These are phyloP conservation scores for Pocillopora meandrina DNA, from an alignment of 92 coral and sea anemone genomes.

Conservation along the genomic window DNA sequence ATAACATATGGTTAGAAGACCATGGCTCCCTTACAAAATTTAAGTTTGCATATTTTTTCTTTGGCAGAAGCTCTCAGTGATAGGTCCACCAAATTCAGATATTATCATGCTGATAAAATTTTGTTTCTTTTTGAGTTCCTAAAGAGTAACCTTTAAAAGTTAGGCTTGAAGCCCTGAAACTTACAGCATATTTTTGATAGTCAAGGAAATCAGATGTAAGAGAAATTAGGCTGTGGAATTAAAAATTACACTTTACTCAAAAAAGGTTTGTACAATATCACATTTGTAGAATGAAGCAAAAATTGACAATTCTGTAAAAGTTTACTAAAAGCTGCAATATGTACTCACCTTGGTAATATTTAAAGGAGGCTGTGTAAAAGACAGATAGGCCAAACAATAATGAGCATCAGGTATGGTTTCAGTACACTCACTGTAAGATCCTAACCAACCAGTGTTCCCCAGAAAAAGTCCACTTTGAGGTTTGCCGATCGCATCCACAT, in stretches of 20 bases:
- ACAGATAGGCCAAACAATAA: constrained; percentile 49
- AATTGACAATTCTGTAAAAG: too few species aligned
- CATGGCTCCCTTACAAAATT: neutral
- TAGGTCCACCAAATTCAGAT: too few species aligned
- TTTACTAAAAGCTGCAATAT: too few species aligned
- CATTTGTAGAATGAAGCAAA: too few species aligned
- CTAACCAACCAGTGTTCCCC: constrained; percentile 57
- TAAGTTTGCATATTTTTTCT: neutral
- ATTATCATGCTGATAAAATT: neutral
- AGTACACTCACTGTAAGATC: constrained; percentile 63
- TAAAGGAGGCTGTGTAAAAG: neutral
- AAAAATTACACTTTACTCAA: too few species aligned
- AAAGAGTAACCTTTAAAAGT: neutral
- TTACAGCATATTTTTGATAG: neutral
- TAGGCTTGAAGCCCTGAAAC: neutral
- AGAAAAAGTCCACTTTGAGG: constrained; percentile 47
- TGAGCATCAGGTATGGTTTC: constrained; percentile 37
- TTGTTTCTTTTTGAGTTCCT: neutral
- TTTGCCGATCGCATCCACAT: constrained; percentile 65
- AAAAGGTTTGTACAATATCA: too few species aligned
- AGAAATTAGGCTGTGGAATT: neutral
- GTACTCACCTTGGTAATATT: neutral
- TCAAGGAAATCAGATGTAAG: neutral
- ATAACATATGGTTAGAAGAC: neutral
- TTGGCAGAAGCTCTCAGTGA: neutral